Conservation (phyloP, 2,888 invertebrate genomes). For the Odontomyia ornata region DNA sequence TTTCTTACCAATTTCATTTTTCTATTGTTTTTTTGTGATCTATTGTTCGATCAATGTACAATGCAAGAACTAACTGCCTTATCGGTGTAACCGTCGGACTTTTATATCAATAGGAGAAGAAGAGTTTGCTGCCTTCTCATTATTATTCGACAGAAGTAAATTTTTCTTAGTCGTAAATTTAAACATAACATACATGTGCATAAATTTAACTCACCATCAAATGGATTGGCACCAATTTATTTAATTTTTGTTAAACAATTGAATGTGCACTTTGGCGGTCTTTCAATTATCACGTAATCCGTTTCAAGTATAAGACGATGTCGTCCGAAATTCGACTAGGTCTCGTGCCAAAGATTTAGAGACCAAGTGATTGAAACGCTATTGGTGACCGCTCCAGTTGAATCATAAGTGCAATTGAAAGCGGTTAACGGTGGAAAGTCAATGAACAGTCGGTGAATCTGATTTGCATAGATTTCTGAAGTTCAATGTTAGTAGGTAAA, state of each 20-base stretch:
- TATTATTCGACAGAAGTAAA: conserved; percentile 35
- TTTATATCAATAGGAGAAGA: conserved; percentile 36
- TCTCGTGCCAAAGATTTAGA: conserved; percentile 9
- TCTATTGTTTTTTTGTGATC: conserved; percentile 8
- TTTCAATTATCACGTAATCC: conserved; percentile 50
- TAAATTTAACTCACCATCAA: background rate
- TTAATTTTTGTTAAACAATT: conserved; percentile 11
- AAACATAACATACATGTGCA: background rate
- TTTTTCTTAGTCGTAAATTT: conserved; percentile 11
- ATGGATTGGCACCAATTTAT: conserved; percentile 23
- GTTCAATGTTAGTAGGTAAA: conserved; percentile 11
- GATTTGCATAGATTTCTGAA: background rate
- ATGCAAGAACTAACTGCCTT: conserved; percentile 31
- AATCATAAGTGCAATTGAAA: conserved; percentile 6
- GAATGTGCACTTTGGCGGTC: conserved; percentile 43
- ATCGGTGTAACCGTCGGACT: conserved; percentile 3
- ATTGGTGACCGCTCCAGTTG: background rate
- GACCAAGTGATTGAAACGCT: too few relatives aligned
- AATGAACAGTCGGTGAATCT: background rate
- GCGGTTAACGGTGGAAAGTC: conserved; percentile 2
- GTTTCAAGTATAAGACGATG: conserved; percentile 35
- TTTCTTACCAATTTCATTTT: conserved; percentile 31
- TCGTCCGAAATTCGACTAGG: background rate
- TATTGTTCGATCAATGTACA: conserved; percentile 7
- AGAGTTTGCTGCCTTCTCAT: background rate